These are phyloP conservation scores for Gnatocerus cornutus DNA, from an alignment of 2,888 invertebrate species.

Conservation along the genomic window DNA sequence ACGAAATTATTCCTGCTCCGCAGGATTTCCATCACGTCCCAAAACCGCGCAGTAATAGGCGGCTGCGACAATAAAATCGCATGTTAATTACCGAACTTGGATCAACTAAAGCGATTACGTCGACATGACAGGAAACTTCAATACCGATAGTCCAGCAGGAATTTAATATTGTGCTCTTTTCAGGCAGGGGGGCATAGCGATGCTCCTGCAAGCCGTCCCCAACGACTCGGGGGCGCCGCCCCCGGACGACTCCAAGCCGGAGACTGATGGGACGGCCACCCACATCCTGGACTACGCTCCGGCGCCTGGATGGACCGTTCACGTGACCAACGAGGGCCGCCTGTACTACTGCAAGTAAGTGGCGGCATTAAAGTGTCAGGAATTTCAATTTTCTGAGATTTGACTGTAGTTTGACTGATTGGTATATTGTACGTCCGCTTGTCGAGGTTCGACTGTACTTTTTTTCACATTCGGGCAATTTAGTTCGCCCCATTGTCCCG, in stretches of 20 bases:
- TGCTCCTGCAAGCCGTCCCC: conserved; percentile 61
- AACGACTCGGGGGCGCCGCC: conserved; percentile 57
- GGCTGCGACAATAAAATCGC: neutral
- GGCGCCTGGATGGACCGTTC: conserved; percentile 83
- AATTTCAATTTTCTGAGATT: no score
- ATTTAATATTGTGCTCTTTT: conserved; percentile 8
- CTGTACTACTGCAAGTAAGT: conserved; percentile 95
- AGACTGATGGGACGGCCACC: conserved; percentile 56
- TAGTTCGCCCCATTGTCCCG: no score
- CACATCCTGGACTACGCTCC: conserved; percentile 72
- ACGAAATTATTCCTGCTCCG: neutral
- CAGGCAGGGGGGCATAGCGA: conserved; percentile 46
- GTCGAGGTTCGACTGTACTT: no score
- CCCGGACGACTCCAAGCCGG: conserved; percentile 59
- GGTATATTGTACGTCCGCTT: no score
- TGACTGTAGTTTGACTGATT: no score
- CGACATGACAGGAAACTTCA: conserved; percentile 1
- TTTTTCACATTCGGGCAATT: no score
- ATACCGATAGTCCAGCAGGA: neutral
- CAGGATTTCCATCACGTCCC: conserved; percentile 3
- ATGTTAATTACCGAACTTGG: conserved; percentile 4
- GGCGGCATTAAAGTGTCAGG: conserved; percentile 21
- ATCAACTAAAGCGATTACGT: conserved; percentile 18
- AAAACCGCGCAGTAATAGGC: neutral
- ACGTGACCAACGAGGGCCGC: conserved; percentile 84